Evolutionary conservation across 2,113 vertebrate genomes (phyloP).

Genomic region (Gymnorhina tibicen): DNA sequence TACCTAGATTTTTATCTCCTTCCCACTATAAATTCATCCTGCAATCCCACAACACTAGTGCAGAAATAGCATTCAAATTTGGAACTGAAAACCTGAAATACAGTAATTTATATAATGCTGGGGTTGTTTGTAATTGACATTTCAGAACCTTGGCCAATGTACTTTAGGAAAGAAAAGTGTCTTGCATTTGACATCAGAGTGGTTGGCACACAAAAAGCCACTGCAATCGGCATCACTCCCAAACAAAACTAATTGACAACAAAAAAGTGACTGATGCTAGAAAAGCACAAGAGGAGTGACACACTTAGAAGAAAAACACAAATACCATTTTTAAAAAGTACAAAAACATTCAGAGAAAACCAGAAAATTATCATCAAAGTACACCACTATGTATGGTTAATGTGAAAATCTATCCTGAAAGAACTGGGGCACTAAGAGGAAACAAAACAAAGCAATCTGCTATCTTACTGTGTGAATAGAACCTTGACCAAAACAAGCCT

Average conservation of each 20-base stretch:
- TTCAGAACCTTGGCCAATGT: neutral
- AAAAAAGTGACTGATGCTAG: neutral
- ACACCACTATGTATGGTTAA: neutral
- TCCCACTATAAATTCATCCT: neutral
- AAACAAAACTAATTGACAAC: neutral
- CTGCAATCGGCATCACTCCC: neutral
- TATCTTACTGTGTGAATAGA: neutral
- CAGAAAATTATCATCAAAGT: neutral
- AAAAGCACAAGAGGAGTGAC: neutral
- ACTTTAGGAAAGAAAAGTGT: neutral
- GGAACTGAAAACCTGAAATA: neutral
- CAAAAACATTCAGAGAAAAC: neutral
- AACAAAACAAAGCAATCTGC: neutral
- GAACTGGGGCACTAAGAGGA: neutral
- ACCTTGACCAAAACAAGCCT: neutral
- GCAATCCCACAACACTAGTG: neutral
- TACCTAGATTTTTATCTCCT: neutral
- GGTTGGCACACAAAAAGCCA: neutral
- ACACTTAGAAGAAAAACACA: neutral
- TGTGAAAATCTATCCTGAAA: neutral
- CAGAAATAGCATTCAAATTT: neutral
- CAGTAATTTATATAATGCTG: neutral
- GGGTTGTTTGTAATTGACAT: neutral
- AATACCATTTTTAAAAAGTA: neutral
- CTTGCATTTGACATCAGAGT: neutral